Evolutionary conservation across 2,113 vertebrate species (phyloP).

Genomic region (Ursus arctos): DNA sequence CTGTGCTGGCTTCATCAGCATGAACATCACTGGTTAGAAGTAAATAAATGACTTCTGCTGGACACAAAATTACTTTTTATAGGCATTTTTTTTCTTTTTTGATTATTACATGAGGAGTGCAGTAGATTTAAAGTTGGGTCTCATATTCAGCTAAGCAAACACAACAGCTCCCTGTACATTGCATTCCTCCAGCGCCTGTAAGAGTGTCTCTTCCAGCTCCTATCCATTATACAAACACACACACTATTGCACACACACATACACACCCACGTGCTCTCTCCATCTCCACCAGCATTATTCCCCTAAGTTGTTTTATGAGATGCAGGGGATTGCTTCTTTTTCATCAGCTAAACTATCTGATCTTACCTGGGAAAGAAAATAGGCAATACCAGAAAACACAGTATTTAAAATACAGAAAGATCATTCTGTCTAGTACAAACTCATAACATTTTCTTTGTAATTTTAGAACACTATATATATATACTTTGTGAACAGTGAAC

Average conservation of each 20-base stretch:
- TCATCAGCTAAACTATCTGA: neutral
- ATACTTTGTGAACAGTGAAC: neutral
- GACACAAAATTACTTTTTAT: neutral
- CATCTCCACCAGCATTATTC: neutral
- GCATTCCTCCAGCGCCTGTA: neutral
- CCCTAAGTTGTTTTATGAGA: neutral
- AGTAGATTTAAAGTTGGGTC: neutral
- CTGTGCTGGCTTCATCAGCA: neutral
- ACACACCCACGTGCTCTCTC: neutral
- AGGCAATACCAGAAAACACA: neutral
- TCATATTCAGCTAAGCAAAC: neutral
- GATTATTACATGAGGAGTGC: neutral
- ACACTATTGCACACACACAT: neutral
- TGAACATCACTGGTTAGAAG: neutral
- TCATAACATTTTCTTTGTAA: neutral
- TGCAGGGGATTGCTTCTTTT: neutral
- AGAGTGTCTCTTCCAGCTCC: neutral
- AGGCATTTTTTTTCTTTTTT: neutral
- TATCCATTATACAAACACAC: neutral
- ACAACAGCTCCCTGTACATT: rapidly evolving
- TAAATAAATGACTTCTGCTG: neutral
- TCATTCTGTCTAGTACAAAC: neutral
- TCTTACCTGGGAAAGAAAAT: neutral
- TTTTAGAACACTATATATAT: neutral
- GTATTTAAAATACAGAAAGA: neutral